Percentiles rank a stretch among this genome's conserved stretches.
Conservation (phyloP, 2,113 vertebrate genomes). For the Oplegnathus fasciatus region DNA sequence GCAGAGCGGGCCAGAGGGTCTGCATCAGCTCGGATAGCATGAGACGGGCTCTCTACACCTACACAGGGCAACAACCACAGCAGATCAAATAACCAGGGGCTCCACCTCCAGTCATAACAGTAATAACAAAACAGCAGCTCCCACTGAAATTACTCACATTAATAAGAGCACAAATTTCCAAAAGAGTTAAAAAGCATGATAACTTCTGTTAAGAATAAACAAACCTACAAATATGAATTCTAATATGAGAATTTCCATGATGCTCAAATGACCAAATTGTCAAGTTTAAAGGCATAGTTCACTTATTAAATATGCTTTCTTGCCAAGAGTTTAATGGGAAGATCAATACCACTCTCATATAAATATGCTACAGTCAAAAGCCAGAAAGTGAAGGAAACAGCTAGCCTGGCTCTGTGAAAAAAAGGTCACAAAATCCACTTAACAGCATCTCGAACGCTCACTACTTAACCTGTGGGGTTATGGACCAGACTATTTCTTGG, state of each 20-base stretch:
- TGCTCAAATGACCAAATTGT: background rate
- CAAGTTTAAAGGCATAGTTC: background rate
- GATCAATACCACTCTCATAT: background rate
- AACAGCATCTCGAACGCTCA: background rate
- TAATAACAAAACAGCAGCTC: conserved; percentile 7
- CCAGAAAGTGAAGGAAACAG: background rate
- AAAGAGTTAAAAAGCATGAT: background rate
- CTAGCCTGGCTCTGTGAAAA: background rate
- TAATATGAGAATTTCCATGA: background rate
- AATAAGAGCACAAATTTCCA: background rate
- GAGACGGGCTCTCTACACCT: conserved; percentile 97
- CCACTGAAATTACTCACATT: background rate
- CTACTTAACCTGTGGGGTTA: background rate
- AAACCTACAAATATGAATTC: background rate
- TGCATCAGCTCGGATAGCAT: conserved; percentile 93
- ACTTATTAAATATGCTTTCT: background rate
- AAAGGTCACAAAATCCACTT: background rate
- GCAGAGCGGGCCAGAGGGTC: conserved; percentile 91
- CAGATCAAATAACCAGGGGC: conserved; percentile 40
- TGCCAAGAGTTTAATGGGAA: background rate
- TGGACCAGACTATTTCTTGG: background rate
- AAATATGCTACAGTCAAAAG: background rate
- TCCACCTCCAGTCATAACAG: conserved; percentile 2
- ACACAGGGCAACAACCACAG: conserved; percentile 54
- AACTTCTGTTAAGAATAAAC: background rate